These are phyloP conservation scores for Fukomys damarensis DNA, from an alignment of 2,113 vertebrate species.

Conservation along the genomic window DNA sequence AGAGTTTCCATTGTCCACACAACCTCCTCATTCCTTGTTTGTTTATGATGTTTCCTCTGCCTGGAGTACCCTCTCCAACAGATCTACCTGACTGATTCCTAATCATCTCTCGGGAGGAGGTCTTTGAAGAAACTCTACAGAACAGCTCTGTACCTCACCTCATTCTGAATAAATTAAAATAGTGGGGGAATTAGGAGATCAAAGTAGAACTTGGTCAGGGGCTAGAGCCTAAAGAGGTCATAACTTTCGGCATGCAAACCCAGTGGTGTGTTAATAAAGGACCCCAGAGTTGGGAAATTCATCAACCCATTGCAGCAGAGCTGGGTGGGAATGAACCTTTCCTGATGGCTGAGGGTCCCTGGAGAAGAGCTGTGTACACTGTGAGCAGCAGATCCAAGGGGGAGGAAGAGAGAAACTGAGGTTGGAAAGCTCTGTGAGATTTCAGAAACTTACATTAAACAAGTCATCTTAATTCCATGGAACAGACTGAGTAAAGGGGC, in stretches of 20 bases:
- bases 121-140: conserved; percentile 9
- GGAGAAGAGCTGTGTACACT: not conserved
- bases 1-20: not conserved
- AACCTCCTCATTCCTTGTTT: not conserved
- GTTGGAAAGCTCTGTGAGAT: not conserved
- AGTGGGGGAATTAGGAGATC: not conserved
- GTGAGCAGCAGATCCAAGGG: not conserved
- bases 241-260: not conserved
- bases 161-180: conserved; percentile 14
- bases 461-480: not conserved
- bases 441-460: not conserved
- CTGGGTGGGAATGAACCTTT: not conserved
- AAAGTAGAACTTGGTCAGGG: not conserved
- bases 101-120: not conserved
- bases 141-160: not conserved
- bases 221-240: not conserved
- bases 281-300: not conserved
- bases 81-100: not conserved
- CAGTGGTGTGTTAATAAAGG: not conserved
- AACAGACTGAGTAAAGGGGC: not conserved
- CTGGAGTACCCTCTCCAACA: not conserved
- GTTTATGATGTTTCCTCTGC: not conserved
- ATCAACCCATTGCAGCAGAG: not conserved
- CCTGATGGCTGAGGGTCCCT: no score
- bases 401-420: not conserved